Conservation (phyloP, 2,797 vertebrate genomes). For the Sebastes melanostomus region DNA sequence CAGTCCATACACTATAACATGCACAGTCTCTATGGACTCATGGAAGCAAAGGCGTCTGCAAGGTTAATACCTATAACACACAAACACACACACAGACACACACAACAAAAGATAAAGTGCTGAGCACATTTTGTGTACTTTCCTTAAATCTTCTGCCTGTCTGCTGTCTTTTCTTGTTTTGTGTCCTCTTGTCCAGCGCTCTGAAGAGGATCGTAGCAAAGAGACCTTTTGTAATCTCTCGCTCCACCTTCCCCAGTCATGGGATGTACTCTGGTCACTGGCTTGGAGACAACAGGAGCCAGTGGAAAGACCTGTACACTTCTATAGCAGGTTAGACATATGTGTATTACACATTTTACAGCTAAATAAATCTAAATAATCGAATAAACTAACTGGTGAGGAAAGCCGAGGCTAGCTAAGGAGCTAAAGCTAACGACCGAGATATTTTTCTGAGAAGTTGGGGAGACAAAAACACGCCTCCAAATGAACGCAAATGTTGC, state of each 20-base stretch:
- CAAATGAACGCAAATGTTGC: neutral
- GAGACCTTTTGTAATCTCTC: constrained; percentile 89
- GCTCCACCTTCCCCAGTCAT: constrained; percentile 92
- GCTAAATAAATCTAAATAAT: neutral
- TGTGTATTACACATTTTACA: neutral
- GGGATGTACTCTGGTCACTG: constrained; percentile 90
- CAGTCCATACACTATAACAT: constrained; percentile 87
- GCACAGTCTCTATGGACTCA: constrained; percentile 90
- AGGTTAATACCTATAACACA: constrained; percentile 69
- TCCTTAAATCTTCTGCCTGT: neutral
- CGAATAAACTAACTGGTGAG: neutral
- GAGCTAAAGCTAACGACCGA: neutral
- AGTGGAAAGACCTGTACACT: constrained; percentile 88
- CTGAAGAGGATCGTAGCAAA: constrained; percentile 82
- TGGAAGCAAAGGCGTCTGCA: constrained; percentile 89
- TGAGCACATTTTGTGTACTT: no score
- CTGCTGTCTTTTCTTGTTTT: neutral
- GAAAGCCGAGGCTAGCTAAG: neutral
- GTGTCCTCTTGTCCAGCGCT: constrained; percentile 74
- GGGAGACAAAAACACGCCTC: neutral
- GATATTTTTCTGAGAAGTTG: neutral
- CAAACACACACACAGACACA: neutral
- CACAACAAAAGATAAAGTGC: neutral
- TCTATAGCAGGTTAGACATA: constrained; percentile 85
- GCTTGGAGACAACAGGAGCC: constrained; percentile 90